These are phyloP conservation scores for Chamaea fasciata DNA, from an alignment of 2,113 vertebrate genomes.

Conservation along the genomic window DNA sequence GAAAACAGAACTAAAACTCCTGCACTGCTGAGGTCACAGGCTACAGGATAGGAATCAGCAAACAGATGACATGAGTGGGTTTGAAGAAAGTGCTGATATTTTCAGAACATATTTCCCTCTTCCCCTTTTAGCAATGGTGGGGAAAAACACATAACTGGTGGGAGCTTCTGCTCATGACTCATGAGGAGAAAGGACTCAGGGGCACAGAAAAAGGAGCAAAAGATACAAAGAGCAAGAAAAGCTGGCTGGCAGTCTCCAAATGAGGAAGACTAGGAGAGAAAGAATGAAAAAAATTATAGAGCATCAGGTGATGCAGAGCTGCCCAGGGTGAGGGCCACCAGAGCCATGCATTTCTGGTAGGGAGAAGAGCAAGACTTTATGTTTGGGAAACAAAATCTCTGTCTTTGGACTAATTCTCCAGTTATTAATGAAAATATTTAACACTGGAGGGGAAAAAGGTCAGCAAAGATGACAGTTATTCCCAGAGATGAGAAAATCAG, in stretches of 20 bases:
- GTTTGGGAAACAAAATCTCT: neutral
- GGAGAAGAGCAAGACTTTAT: neutral
- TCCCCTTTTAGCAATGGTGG: neutral
- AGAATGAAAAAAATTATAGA: neutral
- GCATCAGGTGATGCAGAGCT: neutral
- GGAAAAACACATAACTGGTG: neutral
- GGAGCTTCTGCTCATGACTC: neutral
- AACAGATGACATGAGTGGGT: neutral
- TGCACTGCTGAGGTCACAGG: neutral
- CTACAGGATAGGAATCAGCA: constrained; percentile 19
- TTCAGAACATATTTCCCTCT: constrained; percentile 27
- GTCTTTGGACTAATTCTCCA: neutral
- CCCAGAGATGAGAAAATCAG: neutral
- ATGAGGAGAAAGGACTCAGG: neutral
- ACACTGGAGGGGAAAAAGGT: neutral
- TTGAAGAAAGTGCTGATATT: constrained; percentile 46
- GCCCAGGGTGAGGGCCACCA: neutral
- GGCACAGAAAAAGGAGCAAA: neutral
- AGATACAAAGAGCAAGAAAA: neutral
- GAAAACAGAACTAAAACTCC: constrained; percentile 47
- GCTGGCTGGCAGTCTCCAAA: neutral
- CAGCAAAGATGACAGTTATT: neutral
- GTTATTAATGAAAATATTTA: constrained; percentile 25
- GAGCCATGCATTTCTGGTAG: neutral
- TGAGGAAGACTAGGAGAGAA: neutral